Base-by-base conservation (phyloP, 2,888 invertebrate genomes). In the Dolichopus griseipennis region DNA sequence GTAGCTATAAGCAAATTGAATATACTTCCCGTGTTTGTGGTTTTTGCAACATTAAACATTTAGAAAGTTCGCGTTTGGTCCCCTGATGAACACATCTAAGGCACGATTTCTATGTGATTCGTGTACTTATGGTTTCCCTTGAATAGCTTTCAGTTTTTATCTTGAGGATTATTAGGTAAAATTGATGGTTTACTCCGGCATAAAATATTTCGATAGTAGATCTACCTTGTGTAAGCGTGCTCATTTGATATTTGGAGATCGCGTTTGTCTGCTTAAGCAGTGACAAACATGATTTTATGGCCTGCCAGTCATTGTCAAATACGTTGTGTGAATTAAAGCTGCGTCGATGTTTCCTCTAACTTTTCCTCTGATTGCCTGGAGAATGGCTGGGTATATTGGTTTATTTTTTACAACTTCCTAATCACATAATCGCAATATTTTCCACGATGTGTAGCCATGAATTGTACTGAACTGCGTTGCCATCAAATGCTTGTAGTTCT, bases 191-290 rank as follows among this genome's bases (percentile, higher is more conserved):
- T 21, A 65, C 52, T 4, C 20, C 52, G 12, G 65, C 65, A n/a
- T 66, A 67, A 27, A 67, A 67, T 64, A 63, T 64, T 21, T 69
- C 66, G 4, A 69, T 1, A 15, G 52, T 67, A 52, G 5, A 21
- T n/a, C 61, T n/a, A 66, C 9, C 65, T 18, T 68, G 69, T 6
- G 41, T 61, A 61, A 69, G 43, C 8, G n/a, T 15, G 34, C n/a
- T 33, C 12, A 69, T 1, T 41, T 69, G 66, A 37, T 69, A 66
- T 69, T 0, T 64, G 52, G 7, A 69, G n/a, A 65, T 68, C 68
- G 9, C 66, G 64, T 68, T 69, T 69, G 12, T 69, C 69, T 1
- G 68, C 69, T 15, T 69, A 69, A 37, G 67, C 2, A 67, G 63
- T 12, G 69, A 69, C 8, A 69, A 21, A 10, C 67, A 67, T 64